Evolutionary conservation across 2,113 vertebrate genomes (phyloP).

Genomic region (Pelecanus crispus): DNA sequence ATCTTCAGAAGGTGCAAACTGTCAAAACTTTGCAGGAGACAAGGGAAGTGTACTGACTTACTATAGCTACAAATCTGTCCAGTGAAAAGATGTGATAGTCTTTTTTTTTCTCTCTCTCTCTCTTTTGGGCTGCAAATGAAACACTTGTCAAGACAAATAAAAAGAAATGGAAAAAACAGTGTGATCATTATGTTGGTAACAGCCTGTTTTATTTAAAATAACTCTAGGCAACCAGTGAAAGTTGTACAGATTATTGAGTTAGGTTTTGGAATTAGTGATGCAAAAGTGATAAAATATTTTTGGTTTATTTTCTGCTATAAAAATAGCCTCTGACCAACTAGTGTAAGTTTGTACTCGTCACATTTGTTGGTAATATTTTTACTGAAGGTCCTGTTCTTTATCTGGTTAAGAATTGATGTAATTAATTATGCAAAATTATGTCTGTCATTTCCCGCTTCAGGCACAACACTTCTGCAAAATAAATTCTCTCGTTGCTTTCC

Average conservation of each 20-base stretch:
- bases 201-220: not conserved
- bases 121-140: not conserved
- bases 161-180: not conserved
- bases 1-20: not conserved
- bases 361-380: not conserved
- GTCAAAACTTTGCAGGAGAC: not conserved
- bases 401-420: not conserved
- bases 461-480: not conserved
- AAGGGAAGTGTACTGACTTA: not conserved
- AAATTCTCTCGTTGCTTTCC: slow-evolving; percentile 14
- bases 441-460: not conserved
- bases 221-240: not conserved
- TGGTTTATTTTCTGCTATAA: not conserved
- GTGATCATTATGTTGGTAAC: not conserved
- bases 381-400: not conserved
- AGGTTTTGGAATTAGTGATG: not conserved
- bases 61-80: not conserved
- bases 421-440: not conserved
- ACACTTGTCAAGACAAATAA: not conserved
- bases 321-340: not conserved
- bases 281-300: not conserved
- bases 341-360: not conserved
- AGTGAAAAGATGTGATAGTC: not conserved
- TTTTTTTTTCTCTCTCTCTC: no score
- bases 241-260: not conserved